A percentile compares a stretch with the other conserved stretches of the same genome.
These are phyloP conservation scores for Pteropus alecto DNA, from an alignment of 2,113 vertebrate species.

Conservation along the genomic window DNA sequence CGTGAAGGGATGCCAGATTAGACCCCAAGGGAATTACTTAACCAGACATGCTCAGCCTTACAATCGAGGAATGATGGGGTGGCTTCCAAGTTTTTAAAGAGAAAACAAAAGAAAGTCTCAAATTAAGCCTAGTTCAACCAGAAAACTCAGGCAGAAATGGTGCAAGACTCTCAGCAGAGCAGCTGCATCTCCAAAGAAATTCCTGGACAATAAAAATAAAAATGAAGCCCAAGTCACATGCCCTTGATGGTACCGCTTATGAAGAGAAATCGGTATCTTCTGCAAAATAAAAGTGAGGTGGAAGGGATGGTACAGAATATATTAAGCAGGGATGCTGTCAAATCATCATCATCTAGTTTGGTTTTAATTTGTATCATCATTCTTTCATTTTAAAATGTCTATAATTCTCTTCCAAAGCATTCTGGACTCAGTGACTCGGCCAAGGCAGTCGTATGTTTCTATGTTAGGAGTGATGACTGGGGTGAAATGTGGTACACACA, in stretches of 20 bases:
- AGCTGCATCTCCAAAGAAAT: constrained; percentile 33
- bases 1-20: constrained; percentile 46
- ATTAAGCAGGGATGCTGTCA: not conserved
- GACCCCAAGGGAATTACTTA: constrained; percentile 54
- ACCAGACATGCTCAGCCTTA: constrained; percentile 53
- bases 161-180: constrained; percentile 6
- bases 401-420: not conserved
- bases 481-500: not conserved
- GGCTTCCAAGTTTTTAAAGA: constrained; percentile 60
- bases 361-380: constrained; percentile 32
- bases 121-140: constrained; percentile 33
- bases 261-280: not conserved
- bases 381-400: constrained; percentile 27
- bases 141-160: constrained; percentile 25
- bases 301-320: not conserved
- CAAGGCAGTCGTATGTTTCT: not conserved
- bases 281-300: not conserved
- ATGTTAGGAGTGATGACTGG: not conserved
- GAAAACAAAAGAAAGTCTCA: constrained; percentile 54
- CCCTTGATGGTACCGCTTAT: not conserved
- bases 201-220: constrained; percentile 16
- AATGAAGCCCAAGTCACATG: not conserved
- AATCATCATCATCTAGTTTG: not conserved
- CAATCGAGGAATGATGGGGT: constrained; percentile 39
- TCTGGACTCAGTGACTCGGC: not conserved